Evolutionary conservation across 2,888 invertebrate genomes (phyloP).

Genomic region (Agrilus mali): DNA sequence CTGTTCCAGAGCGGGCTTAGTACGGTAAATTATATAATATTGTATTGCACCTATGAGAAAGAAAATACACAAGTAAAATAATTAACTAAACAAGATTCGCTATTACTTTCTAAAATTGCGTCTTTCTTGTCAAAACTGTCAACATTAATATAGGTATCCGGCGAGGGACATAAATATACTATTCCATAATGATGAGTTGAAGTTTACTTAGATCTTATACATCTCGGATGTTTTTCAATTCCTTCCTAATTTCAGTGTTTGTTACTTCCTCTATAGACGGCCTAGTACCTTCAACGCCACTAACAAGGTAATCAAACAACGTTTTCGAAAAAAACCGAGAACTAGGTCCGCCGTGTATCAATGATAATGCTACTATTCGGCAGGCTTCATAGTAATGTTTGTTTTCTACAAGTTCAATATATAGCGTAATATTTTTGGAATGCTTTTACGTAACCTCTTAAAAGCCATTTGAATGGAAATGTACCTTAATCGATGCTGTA

Average conservation of each 20-base stretch:
- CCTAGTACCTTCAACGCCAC: neutral
- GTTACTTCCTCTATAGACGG: neutral
- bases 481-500: no score
- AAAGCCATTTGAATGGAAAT: no score
- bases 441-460: no score
- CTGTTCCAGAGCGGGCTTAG: neutral
- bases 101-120: neutral
- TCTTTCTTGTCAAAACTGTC: neutral
- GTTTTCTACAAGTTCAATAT: no score
- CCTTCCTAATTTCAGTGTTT: neutral
- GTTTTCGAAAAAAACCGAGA: neutral
- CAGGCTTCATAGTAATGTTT: constrained; percentile 2
- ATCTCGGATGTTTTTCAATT: neutral
- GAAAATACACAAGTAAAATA: neutral
- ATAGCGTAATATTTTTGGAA: no score
- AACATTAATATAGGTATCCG: neutral
- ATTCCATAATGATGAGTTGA: neutral
- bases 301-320: neutral
- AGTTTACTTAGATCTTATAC: neutral
- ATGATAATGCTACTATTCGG: neutral
- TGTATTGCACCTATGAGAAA: neutral
- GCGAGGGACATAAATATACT: neutral
- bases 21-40: neutral
- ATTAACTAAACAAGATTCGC: neutral
- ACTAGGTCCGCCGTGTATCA: constrained; percentile 3